phyloP scores from a whole-genome alignment of 2,888 invertebrate genomes.

The Lasioglossum pauxillum region DNA sequence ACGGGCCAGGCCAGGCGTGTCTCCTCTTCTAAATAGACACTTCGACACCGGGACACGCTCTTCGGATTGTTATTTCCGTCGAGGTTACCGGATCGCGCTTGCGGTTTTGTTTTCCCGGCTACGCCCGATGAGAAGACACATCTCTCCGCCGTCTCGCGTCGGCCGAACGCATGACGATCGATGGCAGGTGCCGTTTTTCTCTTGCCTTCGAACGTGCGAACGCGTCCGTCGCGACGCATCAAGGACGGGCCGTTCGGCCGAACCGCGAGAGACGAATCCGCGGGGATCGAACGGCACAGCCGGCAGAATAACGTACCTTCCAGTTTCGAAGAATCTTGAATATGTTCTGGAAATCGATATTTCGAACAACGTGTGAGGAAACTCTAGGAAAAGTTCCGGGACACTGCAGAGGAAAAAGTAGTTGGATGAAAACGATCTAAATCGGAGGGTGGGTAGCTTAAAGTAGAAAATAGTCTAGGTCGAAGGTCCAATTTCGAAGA shows the following conservation, averaged over 20 bases:
- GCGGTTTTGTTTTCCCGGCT: slow-evolving; percentile 9
- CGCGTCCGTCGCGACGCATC: slow-evolving; percentile 48
- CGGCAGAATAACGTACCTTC: background rate
- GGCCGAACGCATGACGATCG: slow-evolving; percentile 57
- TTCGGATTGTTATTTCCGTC: slow-evolving; percentile 12
- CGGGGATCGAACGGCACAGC: background rate
- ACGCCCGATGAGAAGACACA: background rate
- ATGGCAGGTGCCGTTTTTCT: slow-evolving; percentile 57
- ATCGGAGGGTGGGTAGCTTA: too few species aligned
- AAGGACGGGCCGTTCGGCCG: slow-evolving; percentile 46
- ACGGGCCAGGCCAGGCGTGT: background rate
- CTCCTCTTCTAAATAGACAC: slow-evolving; percentile 11
- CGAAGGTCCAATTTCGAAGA: too few species aligned
- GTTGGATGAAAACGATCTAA: too few species aligned
- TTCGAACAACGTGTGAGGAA: background rate
- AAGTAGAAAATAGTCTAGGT: too few species aligned
- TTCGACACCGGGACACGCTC: slow-evolving; percentile 9
- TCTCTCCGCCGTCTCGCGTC: background rate
- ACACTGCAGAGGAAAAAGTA: too few species aligned
- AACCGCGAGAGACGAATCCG: slow-evolving; percentile 48
- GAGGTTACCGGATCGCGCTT: slow-evolving; percentile 13
- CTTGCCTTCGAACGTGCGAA: slow-evolving; percentile 53
- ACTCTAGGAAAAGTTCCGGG: too few species aligned
- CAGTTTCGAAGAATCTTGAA: background rate
- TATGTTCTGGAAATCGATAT: too few species aligned